These are phyloP conservation scores for Caenorhabditis panamensis DNA, from an alignment of 2,888 invertebrate species.

Conservation along the genomic window DNA sequence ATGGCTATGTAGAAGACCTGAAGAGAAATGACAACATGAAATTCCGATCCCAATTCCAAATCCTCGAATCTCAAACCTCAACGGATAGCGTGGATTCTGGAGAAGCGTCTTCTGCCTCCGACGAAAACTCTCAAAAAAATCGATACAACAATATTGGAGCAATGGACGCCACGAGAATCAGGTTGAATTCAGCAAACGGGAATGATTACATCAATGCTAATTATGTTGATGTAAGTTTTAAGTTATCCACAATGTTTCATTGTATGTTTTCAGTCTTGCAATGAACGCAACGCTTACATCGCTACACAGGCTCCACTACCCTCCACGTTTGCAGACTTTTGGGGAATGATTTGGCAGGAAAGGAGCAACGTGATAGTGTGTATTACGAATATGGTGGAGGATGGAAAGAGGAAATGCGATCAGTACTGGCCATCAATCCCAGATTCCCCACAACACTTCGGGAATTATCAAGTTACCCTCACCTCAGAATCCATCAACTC, in stretches of 20 bases:
- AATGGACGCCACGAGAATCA: conserved; percentile 74
- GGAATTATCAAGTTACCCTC: conserved; percentile 69
- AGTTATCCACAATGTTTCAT: too few species aligned
- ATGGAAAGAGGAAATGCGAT: conserved; percentile 79
- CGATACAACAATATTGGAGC: conserved; percentile 78
- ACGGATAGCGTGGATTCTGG: conserved; percentile 31
- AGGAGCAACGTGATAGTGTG: conserved; percentile 77
- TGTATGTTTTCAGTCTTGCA: conserved; percentile 70
- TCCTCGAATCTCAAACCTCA: conserved; percentile 45
- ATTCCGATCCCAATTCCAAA: conserved; percentile 76
- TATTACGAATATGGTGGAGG: conserved; percentile 79
- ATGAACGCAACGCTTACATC: conserved; percentile 76
- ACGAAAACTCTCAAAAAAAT: conserved; percentile 62
- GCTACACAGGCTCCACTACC: conserved; percentile 80
- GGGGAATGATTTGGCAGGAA: conserved; percentile 79
- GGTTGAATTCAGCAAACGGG: conserved; percentile 66
- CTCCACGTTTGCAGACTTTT: conserved; percentile 76
- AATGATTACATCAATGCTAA: conserved; percentile 74
- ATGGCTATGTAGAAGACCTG: conserved; percentile 77
- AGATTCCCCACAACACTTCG: conserved; percentile 67
- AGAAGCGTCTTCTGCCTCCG: conserved; percentile 35
- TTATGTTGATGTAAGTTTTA: conserved; percentile 70
- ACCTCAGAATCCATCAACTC: conserved; percentile 73
- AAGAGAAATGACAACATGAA: conserved; percentile 71
- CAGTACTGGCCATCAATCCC: conserved; percentile 76